Conservation (phyloP, 2,113 vertebrate genomes). For the Bubalus kerabau region DNA sequence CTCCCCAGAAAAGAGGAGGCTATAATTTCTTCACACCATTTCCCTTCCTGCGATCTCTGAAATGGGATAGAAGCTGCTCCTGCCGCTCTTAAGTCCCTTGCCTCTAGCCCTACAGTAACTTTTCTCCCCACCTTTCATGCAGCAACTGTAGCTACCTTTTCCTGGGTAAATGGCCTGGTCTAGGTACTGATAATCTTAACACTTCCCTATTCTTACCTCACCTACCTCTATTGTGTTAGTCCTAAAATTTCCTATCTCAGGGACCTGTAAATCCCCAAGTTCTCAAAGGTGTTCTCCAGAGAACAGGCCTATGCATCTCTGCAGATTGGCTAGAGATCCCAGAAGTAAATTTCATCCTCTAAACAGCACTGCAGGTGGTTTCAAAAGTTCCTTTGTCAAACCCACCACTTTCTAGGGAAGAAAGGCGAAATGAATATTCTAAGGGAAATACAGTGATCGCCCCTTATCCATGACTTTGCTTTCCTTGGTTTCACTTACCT, state of each 20-base stretch:
- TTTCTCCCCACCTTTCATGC: too few relatives aligned
- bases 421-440: background rate
- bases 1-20: constrained; percentile 14
- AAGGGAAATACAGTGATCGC: background rate
- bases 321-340: background rate
- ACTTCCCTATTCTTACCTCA: background rate
- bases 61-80: background rate
- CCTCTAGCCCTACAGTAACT: background rate
- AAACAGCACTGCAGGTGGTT: background rate
- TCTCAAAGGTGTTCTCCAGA: background rate
- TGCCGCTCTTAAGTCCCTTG: background rate
- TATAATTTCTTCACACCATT: background rate
- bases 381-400: background rate
- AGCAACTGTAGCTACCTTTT: background rate
- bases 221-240: background rate
- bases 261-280: background rate
- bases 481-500: background rate
- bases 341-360: background rate
- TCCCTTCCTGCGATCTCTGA: background rate
- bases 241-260: background rate
- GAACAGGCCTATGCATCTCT: background rate
- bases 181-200: background rate
- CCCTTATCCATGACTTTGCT: background rate
- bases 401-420: background rate
- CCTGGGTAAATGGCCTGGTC: background rate